phyloP scores from a whole-genome alignment of 92 coral and sea anemone genomes.

The Bergia puertoricense region DNA sequence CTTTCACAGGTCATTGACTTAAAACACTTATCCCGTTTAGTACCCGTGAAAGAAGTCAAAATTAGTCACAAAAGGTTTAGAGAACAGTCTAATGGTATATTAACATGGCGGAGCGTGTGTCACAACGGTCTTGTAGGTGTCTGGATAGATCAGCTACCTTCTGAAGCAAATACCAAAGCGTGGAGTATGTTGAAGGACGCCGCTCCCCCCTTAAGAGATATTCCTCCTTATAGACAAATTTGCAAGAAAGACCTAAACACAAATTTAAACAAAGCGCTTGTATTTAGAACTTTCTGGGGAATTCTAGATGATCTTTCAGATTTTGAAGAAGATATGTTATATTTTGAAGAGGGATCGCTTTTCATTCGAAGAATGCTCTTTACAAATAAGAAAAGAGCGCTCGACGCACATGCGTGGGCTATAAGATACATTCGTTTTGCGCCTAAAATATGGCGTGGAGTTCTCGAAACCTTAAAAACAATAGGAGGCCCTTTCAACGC shows the following conservation, averaged over 20 bases:
- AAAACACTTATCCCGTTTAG: conserved; percentile 61
- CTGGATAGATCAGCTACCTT: conserved; percentile 85
- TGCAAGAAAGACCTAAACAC: conserved; percentile 53
- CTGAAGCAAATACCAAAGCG: conserved; percentile 24
- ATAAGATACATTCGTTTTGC: conserved; percentile 74
- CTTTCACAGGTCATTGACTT: conserved; percentile 81
- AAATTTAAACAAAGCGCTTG: background rate
- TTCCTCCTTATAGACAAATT: conserved; percentile 63
- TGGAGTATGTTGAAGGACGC: conserved; percentile 51
- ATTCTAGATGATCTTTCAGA: conserved; percentile 65
- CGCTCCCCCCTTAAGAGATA: background rate
- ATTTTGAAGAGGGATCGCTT: conserved; percentile 93
- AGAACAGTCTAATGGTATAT: conserved; percentile 29
- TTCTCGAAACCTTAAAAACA: conserved; percentile 37
- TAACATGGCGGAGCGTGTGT: conserved; percentile 71
- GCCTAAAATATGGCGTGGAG: conserved; percentile 57
- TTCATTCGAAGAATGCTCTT: conserved; percentile 72
- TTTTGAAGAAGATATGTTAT: conserved; percentile 69
- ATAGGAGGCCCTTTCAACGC: conserved; percentile 76
- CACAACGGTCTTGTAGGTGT: conserved; percentile 81
- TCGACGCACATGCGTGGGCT: conserved; percentile 79
- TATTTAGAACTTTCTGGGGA: conserved; percentile 64
- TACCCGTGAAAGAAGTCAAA: conserved; percentile 77
- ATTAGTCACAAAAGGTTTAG: conserved; percentile 68
- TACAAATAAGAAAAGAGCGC: conserved; percentile 60